phyloP scores from a whole-genome alignment of 2,113 vertebrate genomes.

The Malurus cyaneus region DNA sequence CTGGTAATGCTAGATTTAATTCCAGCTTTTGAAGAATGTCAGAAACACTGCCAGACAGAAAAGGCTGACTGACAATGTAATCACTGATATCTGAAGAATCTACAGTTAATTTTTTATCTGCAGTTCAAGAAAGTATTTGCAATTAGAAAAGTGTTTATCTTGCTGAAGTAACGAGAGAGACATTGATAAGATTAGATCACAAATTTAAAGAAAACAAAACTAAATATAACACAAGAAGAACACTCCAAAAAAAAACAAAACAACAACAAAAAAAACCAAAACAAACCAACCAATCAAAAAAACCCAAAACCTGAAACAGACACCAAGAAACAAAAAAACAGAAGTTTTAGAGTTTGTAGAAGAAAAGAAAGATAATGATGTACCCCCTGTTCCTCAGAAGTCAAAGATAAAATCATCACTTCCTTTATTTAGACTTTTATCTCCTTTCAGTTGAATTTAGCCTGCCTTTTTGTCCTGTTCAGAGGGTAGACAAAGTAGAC shows the following conservation, averaged over 20 bases:
- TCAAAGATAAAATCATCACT: neutral
- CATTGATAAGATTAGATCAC: neutral
- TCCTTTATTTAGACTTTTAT: neutral
- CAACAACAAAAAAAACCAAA: no score
- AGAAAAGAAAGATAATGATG: neutral
- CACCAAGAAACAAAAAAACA: neutral
- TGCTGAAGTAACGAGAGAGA: neutral
- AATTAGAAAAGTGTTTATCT: neutral
- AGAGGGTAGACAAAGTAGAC: neutral
- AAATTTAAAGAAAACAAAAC: neutral
- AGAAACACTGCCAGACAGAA: neutral
- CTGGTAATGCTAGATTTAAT: neutral
- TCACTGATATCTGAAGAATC: neutral
- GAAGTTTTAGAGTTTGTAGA: neutral
- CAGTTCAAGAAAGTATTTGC: neutral
- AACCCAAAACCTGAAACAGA: fast-evolving
- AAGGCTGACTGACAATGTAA: neutral
- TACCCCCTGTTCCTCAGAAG: neutral
- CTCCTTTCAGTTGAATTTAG: neutral
- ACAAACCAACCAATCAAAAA: neutral
- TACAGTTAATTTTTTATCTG: neutral
- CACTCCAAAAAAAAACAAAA: neutral
- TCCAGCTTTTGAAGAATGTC: neutral
- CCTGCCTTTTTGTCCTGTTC: neutral
- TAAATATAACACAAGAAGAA: neutral